Percentiles rank a stretch among this genome's conserved stretches.
phyloP scores from a whole-genome alignment of 2,797 vertebrate genomes.

The Dendrocincla fuliginosa region DNA sequence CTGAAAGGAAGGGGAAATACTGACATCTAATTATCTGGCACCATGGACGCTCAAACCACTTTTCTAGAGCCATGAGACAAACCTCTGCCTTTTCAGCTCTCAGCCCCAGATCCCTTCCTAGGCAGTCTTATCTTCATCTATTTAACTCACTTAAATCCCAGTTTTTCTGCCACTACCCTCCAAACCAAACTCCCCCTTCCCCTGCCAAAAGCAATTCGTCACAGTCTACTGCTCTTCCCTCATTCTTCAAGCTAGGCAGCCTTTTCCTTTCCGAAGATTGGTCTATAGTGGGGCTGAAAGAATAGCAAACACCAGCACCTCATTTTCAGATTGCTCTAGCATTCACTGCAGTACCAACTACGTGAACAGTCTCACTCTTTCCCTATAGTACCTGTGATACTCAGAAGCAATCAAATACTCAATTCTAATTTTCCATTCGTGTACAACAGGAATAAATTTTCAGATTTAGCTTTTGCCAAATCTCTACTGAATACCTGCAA shows the following conservation, averaged over 20 bases:
- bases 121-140: not conserved
- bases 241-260: not conserved
- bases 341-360: not conserved
- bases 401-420: not conserved
- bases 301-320: not conserved
- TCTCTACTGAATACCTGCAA: not conserved
- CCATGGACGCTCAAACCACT: not conserved
- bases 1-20: not conserved
- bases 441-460: not conserved
- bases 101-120: not conserved
- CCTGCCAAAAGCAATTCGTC: not conserved
- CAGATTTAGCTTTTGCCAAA: not conserved
- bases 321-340: not conserved
- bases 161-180: not conserved
- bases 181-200: constrained; percentile 15
- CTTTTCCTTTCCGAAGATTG: not conserved
- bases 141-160: not conserved
- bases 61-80: not conserved
- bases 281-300: not conserved
- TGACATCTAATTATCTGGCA: not conserved
- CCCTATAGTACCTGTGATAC: not conserved
- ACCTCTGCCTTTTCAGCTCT: not conserved
- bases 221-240: not conserved
- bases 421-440: not conserved
- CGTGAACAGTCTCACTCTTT: not conserved